These are phyloP conservation scores for Nothura maculosa DNA, from an alignment of 2,797 vertebrate genomes.

Conservation along the genomic window DNA sequence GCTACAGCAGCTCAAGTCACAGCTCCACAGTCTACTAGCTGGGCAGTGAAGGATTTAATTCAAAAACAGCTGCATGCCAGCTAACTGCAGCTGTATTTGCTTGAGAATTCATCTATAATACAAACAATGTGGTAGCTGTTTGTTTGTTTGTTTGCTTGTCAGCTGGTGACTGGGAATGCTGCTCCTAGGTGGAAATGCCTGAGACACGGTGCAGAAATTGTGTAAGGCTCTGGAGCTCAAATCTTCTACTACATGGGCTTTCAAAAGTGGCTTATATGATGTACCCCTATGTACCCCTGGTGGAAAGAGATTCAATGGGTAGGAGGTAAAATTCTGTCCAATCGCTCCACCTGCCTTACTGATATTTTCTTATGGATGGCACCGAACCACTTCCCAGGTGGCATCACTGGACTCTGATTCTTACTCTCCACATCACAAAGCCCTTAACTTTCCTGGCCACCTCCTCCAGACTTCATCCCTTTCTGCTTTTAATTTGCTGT, in stretches of 20 bases:
- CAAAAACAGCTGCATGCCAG: background rate
- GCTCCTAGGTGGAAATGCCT: background rate
- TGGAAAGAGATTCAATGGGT: background rate
- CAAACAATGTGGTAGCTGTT: background rate
- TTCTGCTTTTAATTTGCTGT: background rate
- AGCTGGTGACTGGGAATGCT: background rate
- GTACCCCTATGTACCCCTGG: background rate
- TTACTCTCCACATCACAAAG: background rate
- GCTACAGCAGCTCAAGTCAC: background rate
- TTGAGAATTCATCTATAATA: background rate
- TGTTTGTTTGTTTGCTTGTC: background rate
- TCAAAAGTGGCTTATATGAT: background rate
- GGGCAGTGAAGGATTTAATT: background rate
- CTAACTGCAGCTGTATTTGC: conserved; percentile 31
- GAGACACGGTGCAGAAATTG: background rate
- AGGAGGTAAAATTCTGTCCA: background rate
- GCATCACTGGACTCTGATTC: background rate
- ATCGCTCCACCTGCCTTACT: background rate
- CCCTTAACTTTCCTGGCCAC: background rate
- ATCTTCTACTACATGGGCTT: background rate
- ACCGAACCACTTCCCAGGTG: background rate
- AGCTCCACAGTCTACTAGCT: background rate
- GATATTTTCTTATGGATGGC: background rate
- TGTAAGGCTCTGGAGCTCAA: background rate
- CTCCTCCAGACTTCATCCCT: background rate